Evolutionary conservation across 2,113 vertebrate species (phyloP).

Genomic region (Eurypyga helias): DNA sequence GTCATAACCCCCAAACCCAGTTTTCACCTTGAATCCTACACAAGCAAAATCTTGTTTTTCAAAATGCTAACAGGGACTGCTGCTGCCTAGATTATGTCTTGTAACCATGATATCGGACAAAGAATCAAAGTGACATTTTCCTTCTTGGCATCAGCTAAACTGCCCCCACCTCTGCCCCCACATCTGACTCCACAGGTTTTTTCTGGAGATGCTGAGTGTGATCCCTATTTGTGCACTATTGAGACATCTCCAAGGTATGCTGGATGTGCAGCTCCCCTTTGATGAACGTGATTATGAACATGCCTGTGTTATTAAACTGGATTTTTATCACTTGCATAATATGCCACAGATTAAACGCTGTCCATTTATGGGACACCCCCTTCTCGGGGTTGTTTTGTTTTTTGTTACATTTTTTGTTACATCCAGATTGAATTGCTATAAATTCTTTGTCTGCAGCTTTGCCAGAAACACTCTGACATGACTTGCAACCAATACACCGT

Average conservation of each 20-base stretch:
- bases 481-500: background rate
- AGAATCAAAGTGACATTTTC: constrained; percentile 51
- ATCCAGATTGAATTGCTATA: background rate
- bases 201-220: constrained; percentile 52
- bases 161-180: background rate
- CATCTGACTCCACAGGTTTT: constrained; percentile 36
- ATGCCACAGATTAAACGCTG: background rate
- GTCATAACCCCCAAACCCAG: background rate
- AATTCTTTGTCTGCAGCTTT: background rate
- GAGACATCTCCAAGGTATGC: constrained; percentile 42
- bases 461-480: background rate
- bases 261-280: background rate
- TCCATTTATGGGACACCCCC: too few relatives aligned
- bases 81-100: background rate
- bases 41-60: background rate
- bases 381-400: background rate
- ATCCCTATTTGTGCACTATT: constrained; percentile 26
- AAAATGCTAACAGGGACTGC: background rate
- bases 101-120: background rate
- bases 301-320: background rate
- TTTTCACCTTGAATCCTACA: background rate
- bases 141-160: constrained; percentile 31
- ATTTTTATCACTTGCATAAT: constrained; percentile 11
- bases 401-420: background rate
- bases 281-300: background rate